These are phyloP conservation scores for Fregata magnificens DNA, from an alignment of 2,113 vertebrate species.

Conservation along the genomic window DNA sequence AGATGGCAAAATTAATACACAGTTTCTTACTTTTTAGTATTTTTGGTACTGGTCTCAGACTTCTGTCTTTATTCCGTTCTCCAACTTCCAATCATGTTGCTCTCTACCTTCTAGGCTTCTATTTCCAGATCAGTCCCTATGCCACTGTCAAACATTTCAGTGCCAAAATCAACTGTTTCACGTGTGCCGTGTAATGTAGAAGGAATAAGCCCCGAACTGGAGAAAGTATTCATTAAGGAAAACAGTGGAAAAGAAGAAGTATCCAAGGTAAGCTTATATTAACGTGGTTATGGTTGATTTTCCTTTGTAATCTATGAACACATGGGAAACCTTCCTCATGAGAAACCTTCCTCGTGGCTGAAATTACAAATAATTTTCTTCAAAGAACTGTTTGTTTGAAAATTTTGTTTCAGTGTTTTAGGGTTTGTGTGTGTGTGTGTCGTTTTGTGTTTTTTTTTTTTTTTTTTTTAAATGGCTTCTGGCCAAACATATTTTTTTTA, in stretches of 20 bases:
- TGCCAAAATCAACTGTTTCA: conserved; percentile 86
- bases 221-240: conserved; percentile 93
- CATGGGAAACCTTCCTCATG: not conserved
- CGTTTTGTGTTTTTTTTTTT: not conserved
- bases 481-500: not conserved
- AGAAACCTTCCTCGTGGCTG: not conserved
- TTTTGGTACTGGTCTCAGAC: not conserved
- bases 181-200: conserved; percentile 91
- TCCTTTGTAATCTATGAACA: not conserved
- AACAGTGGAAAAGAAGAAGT: conserved; percentile 88
- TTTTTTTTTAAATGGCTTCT: not conserved
- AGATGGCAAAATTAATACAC: not conserved
- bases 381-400: not conserved
- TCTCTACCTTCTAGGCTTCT: conserved; percentile 71
- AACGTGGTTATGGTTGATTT: not conserved
- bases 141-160: conserved; percentile 82
- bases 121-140: conserved; percentile 82
- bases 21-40: not conserved
- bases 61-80: not conserved
- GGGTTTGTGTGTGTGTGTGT: not conserved
- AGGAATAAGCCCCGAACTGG: conserved; percentile 93
- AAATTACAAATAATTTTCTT: not conserved
- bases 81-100: not conserved
- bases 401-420: not conserved
- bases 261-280: conserved; percentile 80